Evolutionary conservation across 1,140 invertebrate species (phyloP), one percentile per base, ranked within the genome.

Genomic region (Lepidostoma basale): DNA sequence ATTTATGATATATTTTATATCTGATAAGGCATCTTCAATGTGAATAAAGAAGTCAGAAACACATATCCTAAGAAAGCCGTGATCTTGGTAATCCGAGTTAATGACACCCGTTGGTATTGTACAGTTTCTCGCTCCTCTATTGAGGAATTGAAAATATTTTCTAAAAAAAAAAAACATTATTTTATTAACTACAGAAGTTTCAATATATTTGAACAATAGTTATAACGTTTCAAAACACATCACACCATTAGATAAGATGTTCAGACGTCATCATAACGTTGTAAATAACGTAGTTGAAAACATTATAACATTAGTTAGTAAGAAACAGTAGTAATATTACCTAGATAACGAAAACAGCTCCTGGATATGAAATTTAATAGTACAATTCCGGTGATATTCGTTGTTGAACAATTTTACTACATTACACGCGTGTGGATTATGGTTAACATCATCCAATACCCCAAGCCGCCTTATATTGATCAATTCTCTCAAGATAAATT

Each of bases 41-140:
- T 67, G 64, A 26, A 45, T 30, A 39, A 73, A 70, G 20, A 73
- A 73, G 44, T 60, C 49, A 9, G 65, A 14, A 30, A 69, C 44
- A 52, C 56, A 49, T 56, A 54, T 36, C 60, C 68, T 60, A 9
- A 69, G 54, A 1, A 59, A 30, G 2, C 18, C 42, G 47, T 47
- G 67, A 45, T 69, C 47, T 28, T 60, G 62, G 45, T 70, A 56
- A 36, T 69, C 49, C 8, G 28, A 25, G 6, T 44, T 44, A 20
- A 30, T 3, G 28, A 12, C 9, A 5, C 22, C 36, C n/a, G 22
- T 39, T 9, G 59, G 47, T 22, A 56, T 16, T 20, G 10, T 25
- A 49, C 25, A 47, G 62, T 69, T 69, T 69, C 47, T 58, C 2
- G 62, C 67, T 26, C 62, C 59, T 64, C 23, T 45, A 26, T 58